A percentile compares a stretch with the other conserved stretches of the same genome.
These are phyloP conservation scores for Nebria ingens DNA, from an alignment of 1,140 invertebrate genomes.

Conservation along the genomic window DNA sequence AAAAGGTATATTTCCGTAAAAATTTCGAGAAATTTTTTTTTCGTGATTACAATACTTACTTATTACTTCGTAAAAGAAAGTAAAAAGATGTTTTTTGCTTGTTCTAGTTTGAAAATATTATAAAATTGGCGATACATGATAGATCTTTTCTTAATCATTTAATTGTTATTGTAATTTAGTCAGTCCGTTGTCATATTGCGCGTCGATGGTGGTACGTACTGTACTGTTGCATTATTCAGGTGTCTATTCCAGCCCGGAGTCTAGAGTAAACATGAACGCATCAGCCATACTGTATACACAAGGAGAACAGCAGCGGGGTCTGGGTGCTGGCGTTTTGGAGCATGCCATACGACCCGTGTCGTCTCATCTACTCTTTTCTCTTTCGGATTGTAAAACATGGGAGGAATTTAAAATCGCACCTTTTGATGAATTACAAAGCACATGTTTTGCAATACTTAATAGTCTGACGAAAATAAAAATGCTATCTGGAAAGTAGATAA, in stretches of 20 bases:
- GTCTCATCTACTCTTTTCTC: not conserved
- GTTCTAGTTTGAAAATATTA: too few species aligned
- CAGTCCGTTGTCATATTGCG: conserved; percentile 4
- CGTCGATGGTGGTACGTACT: conserved; percentile 17
- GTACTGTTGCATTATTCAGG: conserved; percentile 22
- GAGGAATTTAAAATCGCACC: not conserved
- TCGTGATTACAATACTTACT: too few species aligned
- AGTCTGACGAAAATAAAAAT: too few species aligned
- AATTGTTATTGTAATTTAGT: too few species aligned
- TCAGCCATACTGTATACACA: conserved; percentile 8
- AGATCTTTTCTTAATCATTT: too few species aligned
- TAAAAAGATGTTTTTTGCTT: too few species aligned
- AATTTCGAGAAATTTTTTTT: too few species aligned
- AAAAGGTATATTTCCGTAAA: too few species aligned
- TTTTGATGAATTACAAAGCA: not conserved
- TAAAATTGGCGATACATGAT: too few species aligned
- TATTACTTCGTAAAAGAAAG: too few species aligned
- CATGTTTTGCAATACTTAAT: not conserved
- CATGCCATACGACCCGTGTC: not conserved
- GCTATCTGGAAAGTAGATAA: too few species aligned
- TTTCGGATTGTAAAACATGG: not conserved
- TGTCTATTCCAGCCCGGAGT: conserved; percentile 14
- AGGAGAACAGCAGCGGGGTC: not conserved
- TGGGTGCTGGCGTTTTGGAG: not conserved
- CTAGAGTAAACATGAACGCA: conserved; percentile 19